Evolutionary conservation across 2,888 invertebrate species (phyloP), one percentile per base, ranked within the genome.

Genomic region (Scaeva pyrastri): DNA sequence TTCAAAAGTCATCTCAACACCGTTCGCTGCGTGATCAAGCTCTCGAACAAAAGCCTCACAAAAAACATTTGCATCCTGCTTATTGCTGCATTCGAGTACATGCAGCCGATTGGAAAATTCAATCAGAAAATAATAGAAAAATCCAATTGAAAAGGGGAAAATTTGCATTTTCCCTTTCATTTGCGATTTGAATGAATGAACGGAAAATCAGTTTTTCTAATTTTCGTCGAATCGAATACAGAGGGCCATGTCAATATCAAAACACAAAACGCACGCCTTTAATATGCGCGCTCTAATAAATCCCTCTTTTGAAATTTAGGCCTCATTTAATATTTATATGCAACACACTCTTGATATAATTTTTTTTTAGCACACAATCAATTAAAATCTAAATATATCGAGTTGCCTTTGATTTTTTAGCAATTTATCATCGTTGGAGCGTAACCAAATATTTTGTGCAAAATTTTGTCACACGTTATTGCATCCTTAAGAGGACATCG

Each of bases 381-480:
- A 85, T 85, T 85, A 75, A 66, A 60, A 85, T 72, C 66, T 76
- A 80, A 85, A 80, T 85, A 72, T 76, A 66, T 71, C 39, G 50
- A 36, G 2, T 52, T 52, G 68, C 68, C 68, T 68, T 68, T 19
- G 19, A 64, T 64, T 64, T 45, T 16, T 19, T 10, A 45, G 80
- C 84, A 80, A 80, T 85, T 72, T 68, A 85, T 85, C 80, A 85
- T 72, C 80, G 16, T 55, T 76, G 71, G 31, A 85, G 84, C 84
- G 84, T 85, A 85, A 85, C 84, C 84, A 85, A 85, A 80, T 80
- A 76, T 66, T 80, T 58, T 85, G 84, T 80, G 72, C 77, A 21
- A 77, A 83, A 73, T 77, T 77, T 48, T 85, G 84, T 80, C 80
- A 76, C 84, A 80, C 72, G 75, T 76, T 80, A 58, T 68, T 85